Evolutionary conservation across 2,797 vertebrate species (phyloP), one percentile per base, ranked within the genome.

Genomic region (Sorex maritimensis): DNA sequence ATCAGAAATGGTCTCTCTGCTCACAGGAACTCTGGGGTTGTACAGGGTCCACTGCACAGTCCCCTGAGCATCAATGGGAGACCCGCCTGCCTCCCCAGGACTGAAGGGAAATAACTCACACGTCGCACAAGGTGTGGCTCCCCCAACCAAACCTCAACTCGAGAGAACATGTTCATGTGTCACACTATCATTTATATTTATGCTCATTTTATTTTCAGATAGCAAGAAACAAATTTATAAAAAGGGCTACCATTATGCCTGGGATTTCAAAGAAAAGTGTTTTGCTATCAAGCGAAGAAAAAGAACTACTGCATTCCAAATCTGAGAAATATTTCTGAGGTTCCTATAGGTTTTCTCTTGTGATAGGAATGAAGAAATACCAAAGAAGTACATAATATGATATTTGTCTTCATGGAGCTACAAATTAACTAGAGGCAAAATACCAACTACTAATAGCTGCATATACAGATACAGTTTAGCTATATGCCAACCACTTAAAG

Each of bases 261-360:
- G 61, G 81, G 77, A 14, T 44, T 86, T 92, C 79, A 78, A 81
- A 69, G 55, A 95, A 83, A 79, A 6, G 86, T 79, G 9, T 55
- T 95, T 95, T 86, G 67, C 52, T 86, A 72, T 63, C 81, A 90
- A 90, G 83, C 21, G 88, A 73, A 89, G 24, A 81, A 95, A 90
- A 93, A 63, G 83, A 94, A 92, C 58, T 79, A 75, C 2, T 30
- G 24, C 83, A 90, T 73, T 86, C 75, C 92, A 92, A 78, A 94
- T 58, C 9, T 93, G 49, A 83, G 15, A 85, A 81, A 24, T 75
- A 88, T 79, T 83, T 83, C 82, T 81, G 38, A 89, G 28, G 14
- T 67, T 89, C 38, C 19, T 44, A 44, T 44, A 44, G 41, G 41
- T 44, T 7, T 44, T 67, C 65, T 67, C 4, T 6, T 67, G 87